These are phyloP conservation scores for Papilio demoleus DNA, from an alignment of 2,888 invertebrate species.

Conservation along the genomic window DNA sequence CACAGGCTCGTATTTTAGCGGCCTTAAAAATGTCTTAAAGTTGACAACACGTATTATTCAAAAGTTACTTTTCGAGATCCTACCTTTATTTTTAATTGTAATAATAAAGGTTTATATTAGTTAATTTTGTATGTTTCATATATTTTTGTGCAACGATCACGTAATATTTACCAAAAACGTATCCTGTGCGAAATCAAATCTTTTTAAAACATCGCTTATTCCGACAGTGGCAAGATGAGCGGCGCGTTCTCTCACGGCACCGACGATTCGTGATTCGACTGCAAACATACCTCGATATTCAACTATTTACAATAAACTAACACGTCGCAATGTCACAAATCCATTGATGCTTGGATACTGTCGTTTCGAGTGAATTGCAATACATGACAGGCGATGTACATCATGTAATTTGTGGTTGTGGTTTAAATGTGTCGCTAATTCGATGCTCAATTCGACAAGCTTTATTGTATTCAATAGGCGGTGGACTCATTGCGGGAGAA, in stretches of 20 bases:
- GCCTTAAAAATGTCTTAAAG: too few relatives aligned
- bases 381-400: conserved; percentile 24
- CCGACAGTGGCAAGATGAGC: conserved; percentile 43
- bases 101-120: too few relatives aligned
- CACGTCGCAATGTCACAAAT: conserved; percentile 3
- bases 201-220: conserved; percentile 34
- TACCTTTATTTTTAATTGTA: too few relatives aligned
- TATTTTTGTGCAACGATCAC: not conserved
- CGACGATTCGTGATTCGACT: conserved; percentile 47
- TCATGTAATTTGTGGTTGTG: not conserved
- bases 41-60: too few relatives aligned
- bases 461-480: conserved; percentile 40
- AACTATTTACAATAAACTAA: not conserved
- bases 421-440: conserved; percentile 10
- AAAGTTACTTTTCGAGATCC: too few relatives aligned
- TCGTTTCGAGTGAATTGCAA: too few relatives aligned
- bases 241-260: conserved; percentile 48
- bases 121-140: not conserved
- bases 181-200: conserved; percentile 23
- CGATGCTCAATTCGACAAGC: conserved; percentile 37
- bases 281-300: conserved; percentile 41
- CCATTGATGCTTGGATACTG: not conserved
- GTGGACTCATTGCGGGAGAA: conserved; percentile 37
- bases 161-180: conserved; percentile 7
- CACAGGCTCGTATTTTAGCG: too few relatives aligned